Conservation (phyloP, 35 echinoderm and acorn worm species). For the Strongylocentrotus purpuratus region DNA sequence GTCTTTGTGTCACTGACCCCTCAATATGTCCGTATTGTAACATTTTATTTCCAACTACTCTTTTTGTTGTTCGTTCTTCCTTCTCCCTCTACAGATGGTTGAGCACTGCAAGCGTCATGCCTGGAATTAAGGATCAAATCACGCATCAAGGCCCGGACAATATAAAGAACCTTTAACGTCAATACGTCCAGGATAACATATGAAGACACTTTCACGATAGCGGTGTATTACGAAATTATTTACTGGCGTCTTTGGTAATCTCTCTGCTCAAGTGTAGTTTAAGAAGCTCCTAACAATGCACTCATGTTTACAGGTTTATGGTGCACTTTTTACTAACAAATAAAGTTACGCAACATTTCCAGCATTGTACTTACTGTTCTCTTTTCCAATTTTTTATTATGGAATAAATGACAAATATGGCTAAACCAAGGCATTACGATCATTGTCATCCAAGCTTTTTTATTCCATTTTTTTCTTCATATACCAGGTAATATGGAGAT, state of each 20-base stretch:
- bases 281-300: not conserved
- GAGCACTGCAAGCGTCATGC: not conserved
- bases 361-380: not conserved
- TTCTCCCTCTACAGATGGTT: not conserved
- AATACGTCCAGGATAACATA: not conserved
- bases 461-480: no score
- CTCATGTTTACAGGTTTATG: not conserved
- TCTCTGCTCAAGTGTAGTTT: no score
- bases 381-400: not conserved
- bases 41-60: no score
- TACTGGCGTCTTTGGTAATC: no score
- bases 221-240: not conserved
- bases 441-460: no score
- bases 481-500: no score
- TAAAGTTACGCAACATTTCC: not conserved
- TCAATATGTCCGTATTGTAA: no score
- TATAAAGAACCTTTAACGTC: not conserved
- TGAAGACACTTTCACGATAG: not conserved
- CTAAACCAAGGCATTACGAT: no score
- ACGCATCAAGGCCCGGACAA: not conserved
- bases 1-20: no score
- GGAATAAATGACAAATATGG: not conserved
- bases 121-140: not conserved
- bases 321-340: not conserved
- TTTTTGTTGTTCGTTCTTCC: not conserved